Percentiles rank a stretch among this genome's conserved stretches.
phyloP scores from a whole-genome alignment of 1,140 invertebrate species.

The Bombus waltoni region DNA sequence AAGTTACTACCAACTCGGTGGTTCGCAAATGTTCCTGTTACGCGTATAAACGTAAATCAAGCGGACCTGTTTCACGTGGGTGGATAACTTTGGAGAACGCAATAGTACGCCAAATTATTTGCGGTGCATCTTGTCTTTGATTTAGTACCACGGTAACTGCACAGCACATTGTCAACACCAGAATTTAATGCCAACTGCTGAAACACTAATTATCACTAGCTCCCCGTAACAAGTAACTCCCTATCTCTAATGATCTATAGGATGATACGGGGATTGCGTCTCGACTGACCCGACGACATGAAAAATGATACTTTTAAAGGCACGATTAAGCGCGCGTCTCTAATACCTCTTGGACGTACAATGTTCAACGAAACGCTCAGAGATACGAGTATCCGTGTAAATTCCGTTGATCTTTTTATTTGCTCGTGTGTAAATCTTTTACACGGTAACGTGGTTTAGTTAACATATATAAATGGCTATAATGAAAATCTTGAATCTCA shows the following conservation, averaged over 20 bases:
- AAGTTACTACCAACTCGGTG: constrained; percentile 3
- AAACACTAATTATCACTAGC: constrained; percentile 49
- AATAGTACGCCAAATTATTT: constrained; percentile 52
- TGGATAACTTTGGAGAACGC: constrained; percentile 44
- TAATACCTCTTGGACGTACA: neutral
- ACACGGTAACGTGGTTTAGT: no score
- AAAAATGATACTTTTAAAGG: neutral
- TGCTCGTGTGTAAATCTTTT: no score
- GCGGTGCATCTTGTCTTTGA: constrained; percentile 51
- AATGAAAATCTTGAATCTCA: no score
- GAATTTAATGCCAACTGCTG: constrained; percentile 44
- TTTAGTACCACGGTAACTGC: constrained; percentile 37
- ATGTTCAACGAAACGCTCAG: no score
- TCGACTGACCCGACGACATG: no score
- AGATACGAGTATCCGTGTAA: neutral
- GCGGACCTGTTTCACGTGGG: constrained; percentile 1
- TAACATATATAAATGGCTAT: no score
- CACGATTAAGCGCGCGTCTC: neutral
- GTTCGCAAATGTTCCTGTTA: neutral
- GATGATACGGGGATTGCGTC: neutral
- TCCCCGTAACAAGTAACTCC: constrained; percentile 35
- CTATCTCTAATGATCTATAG: constrained; percentile 40
- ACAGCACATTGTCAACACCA: constrained; percentile 34
- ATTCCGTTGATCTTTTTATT: neutral
- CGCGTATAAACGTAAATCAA: constrained; percentile 49